Base-by-base conservation (phyloP, 2,888 invertebrate genomes). In the Drosophila antonietae region DNA sequence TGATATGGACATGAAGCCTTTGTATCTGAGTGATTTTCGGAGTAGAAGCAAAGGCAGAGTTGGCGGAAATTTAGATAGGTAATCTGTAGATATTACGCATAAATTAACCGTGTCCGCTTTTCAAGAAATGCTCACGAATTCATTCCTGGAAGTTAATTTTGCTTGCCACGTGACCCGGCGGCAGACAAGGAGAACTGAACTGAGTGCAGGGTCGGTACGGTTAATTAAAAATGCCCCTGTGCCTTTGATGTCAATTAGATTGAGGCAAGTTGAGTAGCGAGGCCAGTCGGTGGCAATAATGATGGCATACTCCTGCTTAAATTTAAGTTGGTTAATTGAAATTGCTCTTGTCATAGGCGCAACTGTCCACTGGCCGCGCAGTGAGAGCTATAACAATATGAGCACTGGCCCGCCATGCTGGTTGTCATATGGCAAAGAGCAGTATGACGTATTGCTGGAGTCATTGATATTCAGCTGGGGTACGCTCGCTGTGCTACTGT, bases 401-500 rank as follows among this genome's bases (percentile, higher is more conserved):
- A 41, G 10, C 31, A 39, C 18, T 31, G 63, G 46, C 52, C 51
- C 14, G 6, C 28, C 28, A 53, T 15, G 23, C 28, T 10, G 28
- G 10, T 20, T 43, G 14, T 10, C 51, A 43, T 52, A 44, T 53
- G 41, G 57, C 47, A 10, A 37, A 10, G 31, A 23, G 37, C 33
- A 18, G 18, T 35, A 52, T 60, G 46, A 55, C 47, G 51, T 41
- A 46, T 59, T 51, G 61, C 52, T 53, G 20, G 56, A 68, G 70
- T 88, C 85, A 88, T 88, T 88, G 75, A 75, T 87, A 88, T 88
- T 85, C 88, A 68, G 68, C n/a, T 61, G 71, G 75, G 69, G 74
- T 83, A 44, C 53, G 62, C 53, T 59, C 58, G 68, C 70, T 15
- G 15, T 46, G 46, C 46, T 46, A 23, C 71, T 76, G 73, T 80